These are phyloP conservation scores for Ophion obscuratus DNA, from an alignment of 2,888 invertebrate species.

Conservation along the genomic window DNA sequence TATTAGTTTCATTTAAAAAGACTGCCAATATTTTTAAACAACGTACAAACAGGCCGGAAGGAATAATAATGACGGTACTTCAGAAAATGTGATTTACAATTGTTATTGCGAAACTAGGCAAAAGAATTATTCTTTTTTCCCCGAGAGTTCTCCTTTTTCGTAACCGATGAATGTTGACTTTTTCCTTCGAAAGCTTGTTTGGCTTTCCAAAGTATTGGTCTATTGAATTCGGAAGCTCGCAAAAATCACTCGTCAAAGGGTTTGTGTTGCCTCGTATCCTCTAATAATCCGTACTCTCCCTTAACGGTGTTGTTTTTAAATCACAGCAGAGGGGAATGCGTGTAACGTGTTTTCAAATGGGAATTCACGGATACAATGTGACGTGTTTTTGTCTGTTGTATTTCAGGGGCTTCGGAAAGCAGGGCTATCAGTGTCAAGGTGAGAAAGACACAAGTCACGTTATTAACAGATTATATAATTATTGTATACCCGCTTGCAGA, in stretches of 20 bases:
- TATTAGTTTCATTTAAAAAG: no score
- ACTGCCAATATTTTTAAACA: no score
- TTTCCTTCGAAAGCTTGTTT: no score
- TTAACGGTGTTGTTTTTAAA: conserved; percentile 74
- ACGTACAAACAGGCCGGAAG: no score
- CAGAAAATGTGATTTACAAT: not conserved
- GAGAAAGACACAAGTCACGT: conserved; percentile 85
- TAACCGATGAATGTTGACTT: no score
- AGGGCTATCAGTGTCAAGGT: conserved; percentile 99
- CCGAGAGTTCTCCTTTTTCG: no score
- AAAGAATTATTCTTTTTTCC: no score
- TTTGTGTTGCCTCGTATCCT: conserved; percentile 9
- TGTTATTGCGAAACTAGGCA: not conserved
- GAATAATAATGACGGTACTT: not conserved
- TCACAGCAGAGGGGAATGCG: conserved; percentile 75
- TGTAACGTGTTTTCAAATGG: conserved; percentile 79
- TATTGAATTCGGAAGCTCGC: conserved; percentile 38
- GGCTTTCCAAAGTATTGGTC: not conserved
- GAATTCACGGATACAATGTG: conserved; percentile 82
- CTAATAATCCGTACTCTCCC: not conserved
- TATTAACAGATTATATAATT: conserved; percentile 81
- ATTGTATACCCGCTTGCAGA: conserved; percentile 76
- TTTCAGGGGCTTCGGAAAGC: conserved; percentile 98
- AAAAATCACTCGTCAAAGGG: conserved; percentile 11
- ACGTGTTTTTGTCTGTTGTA: conserved; percentile 84